phyloP scores from a whole-genome alignment of 37 sponge, comb jelly and placozoan genomes.

The Eunapius fragilis region DNA sequence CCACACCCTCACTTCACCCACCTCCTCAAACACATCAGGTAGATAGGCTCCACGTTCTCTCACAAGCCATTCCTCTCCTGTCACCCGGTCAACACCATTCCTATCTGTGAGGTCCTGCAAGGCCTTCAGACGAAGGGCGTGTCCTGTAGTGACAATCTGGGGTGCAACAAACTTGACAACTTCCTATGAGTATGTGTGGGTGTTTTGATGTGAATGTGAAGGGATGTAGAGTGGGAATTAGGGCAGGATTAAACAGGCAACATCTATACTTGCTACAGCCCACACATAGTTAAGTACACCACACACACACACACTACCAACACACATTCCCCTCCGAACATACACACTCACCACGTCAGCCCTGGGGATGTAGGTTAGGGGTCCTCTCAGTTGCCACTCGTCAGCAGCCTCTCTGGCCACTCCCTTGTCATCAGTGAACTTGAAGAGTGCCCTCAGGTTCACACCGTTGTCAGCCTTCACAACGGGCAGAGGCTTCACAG shows the following conservation, averaged over 20 bases:
- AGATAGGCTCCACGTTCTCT: constrained; percentile 88
- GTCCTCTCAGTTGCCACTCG: constrained; percentile 90
- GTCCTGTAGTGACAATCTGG: constrained; percentile 57
- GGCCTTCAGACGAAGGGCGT: constrained; percentile 81
- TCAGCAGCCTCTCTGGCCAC: constrained; percentile 57
- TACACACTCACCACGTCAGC: constrained; percentile 71
- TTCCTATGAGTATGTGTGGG: constrained; percentile 38
- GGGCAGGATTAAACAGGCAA: neutral
- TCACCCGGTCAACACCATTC: constrained; percentile 55
- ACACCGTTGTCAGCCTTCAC: constrained; percentile 80
- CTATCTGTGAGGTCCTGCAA: constrained; percentile 57
- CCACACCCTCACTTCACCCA: too few relatives aligned
- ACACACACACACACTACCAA: neutral
- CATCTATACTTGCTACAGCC: neutral
- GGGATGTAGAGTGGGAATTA: too few relatives aligned
- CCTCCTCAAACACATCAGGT: constrained; percentile 83
- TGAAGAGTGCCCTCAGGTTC: constrained; percentile 70
- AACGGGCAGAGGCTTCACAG: constrained; percentile 74
- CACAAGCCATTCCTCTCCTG: constrained; percentile 94
- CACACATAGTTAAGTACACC: neutral
- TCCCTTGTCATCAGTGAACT: constrained; percentile 67
- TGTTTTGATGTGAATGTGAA: neutral
- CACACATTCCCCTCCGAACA: neutral
- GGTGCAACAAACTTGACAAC: constrained; percentile 54
- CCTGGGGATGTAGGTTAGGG: constrained; percentile 77